Evolutionary conservation across 2,888 invertebrate species (phyloP).

Genomic region (Amblyjoppa fuscipennis): DNA sequence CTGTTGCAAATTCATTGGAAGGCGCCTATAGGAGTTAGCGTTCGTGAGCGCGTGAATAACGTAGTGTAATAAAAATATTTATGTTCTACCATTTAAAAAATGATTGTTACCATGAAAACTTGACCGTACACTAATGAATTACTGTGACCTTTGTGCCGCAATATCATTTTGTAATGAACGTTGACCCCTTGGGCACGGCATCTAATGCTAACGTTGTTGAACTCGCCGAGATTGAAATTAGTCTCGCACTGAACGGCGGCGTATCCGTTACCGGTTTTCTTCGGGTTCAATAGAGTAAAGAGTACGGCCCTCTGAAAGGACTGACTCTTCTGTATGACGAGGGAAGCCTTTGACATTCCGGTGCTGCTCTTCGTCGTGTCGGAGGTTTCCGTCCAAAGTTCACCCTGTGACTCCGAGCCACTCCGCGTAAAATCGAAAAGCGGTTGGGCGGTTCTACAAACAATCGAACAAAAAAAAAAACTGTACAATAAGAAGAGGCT

Average conservation of each 20-base stretch:
- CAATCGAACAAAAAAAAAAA: not conserved
- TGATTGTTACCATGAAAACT: conserved; percentile 79
- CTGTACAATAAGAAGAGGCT: not conserved
- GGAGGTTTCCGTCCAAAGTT: conserved; percentile 84
- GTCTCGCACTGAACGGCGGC: conserved; percentile 82
- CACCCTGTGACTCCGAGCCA: conserved; percentile 71
- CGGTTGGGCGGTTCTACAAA: conserved; percentile 67
- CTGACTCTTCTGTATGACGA: conserved; percentile 83
- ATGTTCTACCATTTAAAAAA: not conserved
- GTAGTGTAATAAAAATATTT: conserved; percentile 6
- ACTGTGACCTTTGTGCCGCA: conserved; percentile 82
- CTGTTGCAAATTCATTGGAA: conserved; percentile 76
- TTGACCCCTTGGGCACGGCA: conserved; percentile 84
- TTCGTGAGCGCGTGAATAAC: conserved; percentile 1
- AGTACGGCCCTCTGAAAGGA: conserved; percentile 83
- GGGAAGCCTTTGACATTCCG: conserved; percentile 84
- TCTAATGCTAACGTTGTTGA: conserved; percentile 78
- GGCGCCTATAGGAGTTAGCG: conserved; percentile 78
- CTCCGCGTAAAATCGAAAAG: conserved; percentile 76
- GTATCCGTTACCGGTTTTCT: conserved; percentile 85
- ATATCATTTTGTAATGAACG: conserved; percentile 83
- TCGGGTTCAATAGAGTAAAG: conserved; percentile 85
- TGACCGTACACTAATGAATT: conserved; percentile 83
- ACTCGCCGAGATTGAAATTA: conserved; percentile 80
- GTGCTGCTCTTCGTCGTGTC: conserved; percentile 82